Conservation (phyloP, 2,797 vertebrate species). For the Gymnocypris eckloni region DNA sequence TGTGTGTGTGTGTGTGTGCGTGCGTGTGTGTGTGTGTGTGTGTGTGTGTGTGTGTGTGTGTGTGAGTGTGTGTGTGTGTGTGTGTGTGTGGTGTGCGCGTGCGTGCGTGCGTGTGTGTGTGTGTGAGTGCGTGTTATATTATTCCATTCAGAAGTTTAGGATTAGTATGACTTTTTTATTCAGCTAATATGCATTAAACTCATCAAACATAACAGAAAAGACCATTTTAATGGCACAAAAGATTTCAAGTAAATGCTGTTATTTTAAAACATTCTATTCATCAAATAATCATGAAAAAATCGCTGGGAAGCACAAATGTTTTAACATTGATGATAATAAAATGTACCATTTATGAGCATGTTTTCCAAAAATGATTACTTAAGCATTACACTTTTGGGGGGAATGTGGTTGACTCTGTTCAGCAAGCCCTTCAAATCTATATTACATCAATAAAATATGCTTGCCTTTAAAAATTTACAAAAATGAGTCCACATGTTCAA, state of each 20-base stretch:
- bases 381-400: neutral
- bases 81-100: too few relatives aligned
- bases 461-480: neutral
- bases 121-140: too few relatives aligned
- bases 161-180: neutral
- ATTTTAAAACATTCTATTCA: neutral
- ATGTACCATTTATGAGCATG: neutral
- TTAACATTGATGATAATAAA: neutral
- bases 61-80: neutral
- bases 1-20: neutral
- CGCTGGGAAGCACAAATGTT: neutral
- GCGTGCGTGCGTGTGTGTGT: too few relatives aligned
- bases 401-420: neutral
- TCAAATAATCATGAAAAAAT: neutral
- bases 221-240: neutral
- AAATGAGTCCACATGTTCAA: neutral
- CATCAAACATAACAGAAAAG: neutral
- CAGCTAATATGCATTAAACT: neutral
- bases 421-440: neutral
- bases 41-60: too few relatives aligned
- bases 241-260: neutral
- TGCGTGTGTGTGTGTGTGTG: too few relatives aligned
- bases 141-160: neutral
- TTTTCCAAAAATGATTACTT: constrained; percentile 4
- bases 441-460: constrained; percentile 7